Evolutionary conservation across 2,113 vertebrate species (phyloP).

Genomic region (Pygoscelis antarcticus): DNA sequence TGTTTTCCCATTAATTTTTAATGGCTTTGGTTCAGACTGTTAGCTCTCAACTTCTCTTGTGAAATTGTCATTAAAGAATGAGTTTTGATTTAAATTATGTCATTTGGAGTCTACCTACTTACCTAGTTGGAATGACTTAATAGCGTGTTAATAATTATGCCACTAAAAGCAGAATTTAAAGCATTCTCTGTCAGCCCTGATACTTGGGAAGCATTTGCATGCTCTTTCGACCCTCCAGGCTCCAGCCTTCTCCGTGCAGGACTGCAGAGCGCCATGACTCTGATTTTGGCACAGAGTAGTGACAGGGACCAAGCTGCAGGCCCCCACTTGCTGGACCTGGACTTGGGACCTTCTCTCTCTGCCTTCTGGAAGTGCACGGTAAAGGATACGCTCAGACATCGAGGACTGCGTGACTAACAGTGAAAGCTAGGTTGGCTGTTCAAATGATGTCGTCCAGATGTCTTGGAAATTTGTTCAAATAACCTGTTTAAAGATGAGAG

Average conservation of each 20-base stretch:
- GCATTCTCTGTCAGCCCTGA: background rate
- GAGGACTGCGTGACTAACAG: background rate
- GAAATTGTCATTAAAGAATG: background rate
- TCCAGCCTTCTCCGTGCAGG: background rate
- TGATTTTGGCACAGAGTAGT: background rate
- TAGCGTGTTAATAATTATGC: background rate
- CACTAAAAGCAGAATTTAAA: background rate
- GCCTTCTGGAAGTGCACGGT: background rate
- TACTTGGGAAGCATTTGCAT: background rate
- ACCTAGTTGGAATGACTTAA: background rate
- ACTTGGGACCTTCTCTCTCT: background rate
- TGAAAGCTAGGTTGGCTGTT: background rate
- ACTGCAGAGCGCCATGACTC: background rate
- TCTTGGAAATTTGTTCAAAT: background rate
- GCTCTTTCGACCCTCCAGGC: background rate
- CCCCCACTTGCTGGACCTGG: background rate
- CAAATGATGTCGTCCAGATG: background rate
- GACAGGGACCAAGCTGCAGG: background rate
- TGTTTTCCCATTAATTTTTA: background rate
- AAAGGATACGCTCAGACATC: rapidly evolving
- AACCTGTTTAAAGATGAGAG: background rate
- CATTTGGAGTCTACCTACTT: background rate
- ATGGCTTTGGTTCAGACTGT: background rate
- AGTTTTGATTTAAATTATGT: background rate
- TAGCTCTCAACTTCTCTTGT: background rate